Conservation (phyloP, 2,888 invertebrate genomes). For the Ormia ochracea region DNA sequence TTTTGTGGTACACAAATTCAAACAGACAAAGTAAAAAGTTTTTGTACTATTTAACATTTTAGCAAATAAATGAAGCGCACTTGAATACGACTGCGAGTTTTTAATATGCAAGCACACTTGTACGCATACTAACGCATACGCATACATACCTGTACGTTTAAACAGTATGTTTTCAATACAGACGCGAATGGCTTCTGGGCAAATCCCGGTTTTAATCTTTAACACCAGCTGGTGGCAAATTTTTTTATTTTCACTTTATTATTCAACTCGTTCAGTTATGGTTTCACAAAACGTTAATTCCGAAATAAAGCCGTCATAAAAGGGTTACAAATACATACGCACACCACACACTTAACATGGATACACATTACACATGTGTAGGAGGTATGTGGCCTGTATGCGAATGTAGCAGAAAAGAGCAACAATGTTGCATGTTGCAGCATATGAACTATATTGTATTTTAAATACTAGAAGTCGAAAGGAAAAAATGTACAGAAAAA, state of each 20-base stretch:
- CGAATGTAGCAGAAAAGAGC: conserved; percentile 5
- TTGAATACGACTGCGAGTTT: too few species aligned
- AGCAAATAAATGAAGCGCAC: neutral
- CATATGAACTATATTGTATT: conserved; percentile 38
- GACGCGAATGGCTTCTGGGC: conserved; percentile 4
- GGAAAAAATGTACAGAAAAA: neutral
- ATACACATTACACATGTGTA: neutral
- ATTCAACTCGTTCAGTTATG: conserved; percentile 52
- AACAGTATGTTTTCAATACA: neutral
- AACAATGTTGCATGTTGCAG: conserved; percentile 31
- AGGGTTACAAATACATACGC: neutral
- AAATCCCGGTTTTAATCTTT: conserved; percentile 55
- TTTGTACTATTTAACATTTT: neutral
- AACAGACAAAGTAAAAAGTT: too few species aligned
- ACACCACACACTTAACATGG: neutral
- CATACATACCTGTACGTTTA: neutral
- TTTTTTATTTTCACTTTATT: conserved; percentile 44
- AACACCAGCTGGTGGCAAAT: conserved; percentile 45
- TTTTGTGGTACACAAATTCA: too few species aligned
- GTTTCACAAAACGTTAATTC: conserved; percentile 59
- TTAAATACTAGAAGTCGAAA: conserved; percentile 26
- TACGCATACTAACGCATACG: neutral
- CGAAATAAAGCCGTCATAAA: conserved; percentile 48
- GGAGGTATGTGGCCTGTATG: neutral
- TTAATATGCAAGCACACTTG: too few species aligned